Evolutionary conservation across 2,797 vertebrate genomes (phyloP).

Genomic region (Pogonophryne albipinna): DNA sequence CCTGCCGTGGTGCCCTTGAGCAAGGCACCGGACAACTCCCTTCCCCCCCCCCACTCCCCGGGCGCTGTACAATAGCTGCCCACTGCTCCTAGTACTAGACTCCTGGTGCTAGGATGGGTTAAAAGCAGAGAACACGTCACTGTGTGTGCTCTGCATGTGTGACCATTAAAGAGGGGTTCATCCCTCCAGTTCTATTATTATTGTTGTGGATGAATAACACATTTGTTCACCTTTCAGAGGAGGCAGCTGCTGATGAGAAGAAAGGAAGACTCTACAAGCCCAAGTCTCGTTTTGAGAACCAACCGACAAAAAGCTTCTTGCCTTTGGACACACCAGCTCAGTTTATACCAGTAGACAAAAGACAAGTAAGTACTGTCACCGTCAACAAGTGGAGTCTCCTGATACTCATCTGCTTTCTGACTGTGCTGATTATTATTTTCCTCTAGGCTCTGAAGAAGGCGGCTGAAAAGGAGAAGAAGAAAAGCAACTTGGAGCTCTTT

Average conservation of each 20-base stretch:
- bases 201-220: background rate
- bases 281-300: constrained; percentile 91
- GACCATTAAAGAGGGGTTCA: background rate
- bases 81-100: too few species aligned
- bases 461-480: constrained; percentile 98
- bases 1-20: too few species aligned
- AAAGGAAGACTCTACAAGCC: constrained; percentile 98
- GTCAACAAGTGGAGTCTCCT: background rate
- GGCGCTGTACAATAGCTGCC: too few species aligned
- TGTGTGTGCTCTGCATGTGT: too few species aligned
- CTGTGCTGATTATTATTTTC: background rate
- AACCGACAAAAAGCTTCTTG: constrained; percentile 86
- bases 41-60: too few species aligned
- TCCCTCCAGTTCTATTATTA: background rate
- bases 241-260: constrained; percentile 93
- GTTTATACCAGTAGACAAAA: constrained; percentile 93
- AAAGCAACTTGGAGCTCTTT: constrained; percentile 99
- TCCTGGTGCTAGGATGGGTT: too few species aligned
- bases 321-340: constrained; percentile 91
- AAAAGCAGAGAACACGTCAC: too few species aligned
- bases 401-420: background rate
- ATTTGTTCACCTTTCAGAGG: constrained; percentile 85
- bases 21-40: too few species aligned
- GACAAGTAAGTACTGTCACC: constrained; percentile 87
- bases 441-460: constrained; percentile 91